A percentile compares a stretch with the other conserved stretches of the same genome.
Conservation (phyloP, 2,888 invertebrate genomes). For the Escarpia spicata region DNA sequence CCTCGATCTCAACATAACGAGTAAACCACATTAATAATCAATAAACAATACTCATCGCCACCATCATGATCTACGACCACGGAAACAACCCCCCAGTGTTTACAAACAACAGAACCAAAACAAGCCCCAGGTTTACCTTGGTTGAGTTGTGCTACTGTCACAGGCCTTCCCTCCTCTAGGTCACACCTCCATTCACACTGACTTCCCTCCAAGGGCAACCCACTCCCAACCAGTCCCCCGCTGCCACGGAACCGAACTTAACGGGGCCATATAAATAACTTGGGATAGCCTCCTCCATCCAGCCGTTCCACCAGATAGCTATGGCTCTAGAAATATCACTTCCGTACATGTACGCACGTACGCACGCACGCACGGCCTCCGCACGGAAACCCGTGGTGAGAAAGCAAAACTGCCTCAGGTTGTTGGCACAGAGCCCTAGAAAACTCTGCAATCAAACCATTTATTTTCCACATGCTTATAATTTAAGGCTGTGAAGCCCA, state of each 20-base stretch:
- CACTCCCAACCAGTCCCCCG: neutral
- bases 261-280: slow-evolving; percentile 7
- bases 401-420: neutral
- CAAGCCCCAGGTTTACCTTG: neutral
- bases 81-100: neutral
- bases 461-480: neutral
- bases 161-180: neutral
- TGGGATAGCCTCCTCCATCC: neutral
- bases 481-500: neutral
- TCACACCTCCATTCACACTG: neutral
- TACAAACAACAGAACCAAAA: neutral
- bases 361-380: neutral
- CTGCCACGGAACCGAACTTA: neutral
- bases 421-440: neutral
- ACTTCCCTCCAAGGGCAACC: neutral
- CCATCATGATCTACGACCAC: neutral
- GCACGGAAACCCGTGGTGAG: neutral
- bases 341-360: neutral
- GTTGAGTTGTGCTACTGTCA: neutral
- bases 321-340: neutral
- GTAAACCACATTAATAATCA: neutral
- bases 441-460: neutral
- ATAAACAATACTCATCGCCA: neutral
- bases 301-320: neutral
- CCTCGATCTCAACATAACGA: neutral